Percentiles rank a stretch among this genome's conserved stretches.
Conservation (phyloP, 1,140 invertebrate species). For the Anoplolepis gracilipes region DNA sequence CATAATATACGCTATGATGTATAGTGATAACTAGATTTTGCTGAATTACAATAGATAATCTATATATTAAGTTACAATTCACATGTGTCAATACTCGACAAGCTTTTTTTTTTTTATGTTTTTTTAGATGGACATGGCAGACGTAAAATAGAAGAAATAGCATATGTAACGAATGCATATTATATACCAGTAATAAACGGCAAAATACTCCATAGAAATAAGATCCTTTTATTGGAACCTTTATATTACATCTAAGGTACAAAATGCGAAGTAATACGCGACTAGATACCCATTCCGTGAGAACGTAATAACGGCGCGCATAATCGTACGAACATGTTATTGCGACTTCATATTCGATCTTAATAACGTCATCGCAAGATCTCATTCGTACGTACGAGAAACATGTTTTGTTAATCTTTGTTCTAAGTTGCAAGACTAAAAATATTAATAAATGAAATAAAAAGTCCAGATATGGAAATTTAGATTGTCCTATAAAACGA, state of each 20-base stretch:
- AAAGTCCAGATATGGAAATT: background rate
- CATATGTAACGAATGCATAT: background rate
- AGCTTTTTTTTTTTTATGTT: constrained; percentile 17
- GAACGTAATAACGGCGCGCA: background rate
- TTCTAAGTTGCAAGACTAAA: background rate
- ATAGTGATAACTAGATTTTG: constrained; percentile 54
- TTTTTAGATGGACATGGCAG: background rate
- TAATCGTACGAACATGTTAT: constrained; percentile 13
- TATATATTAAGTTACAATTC: constrained; percentile 3
- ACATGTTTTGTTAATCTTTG: background rate
- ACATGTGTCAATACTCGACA: background rate
- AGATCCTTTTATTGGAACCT: constrained; percentile 56
- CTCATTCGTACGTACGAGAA: constrained; percentile 4
- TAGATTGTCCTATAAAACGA: background rate
- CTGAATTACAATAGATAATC: constrained; percentile 48
- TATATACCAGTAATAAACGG: background rate
- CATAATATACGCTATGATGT: constrained; percentile 74
- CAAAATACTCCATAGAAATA: constrained; percentile 35
- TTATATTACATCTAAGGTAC: constrained; percentile 48
- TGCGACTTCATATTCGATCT: background rate
- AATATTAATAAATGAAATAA: background rate
- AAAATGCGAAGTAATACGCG: constrained; percentile 52
- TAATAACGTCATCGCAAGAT: background rate
- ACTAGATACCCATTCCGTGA: constrained; percentile 54
- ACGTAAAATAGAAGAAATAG: background rate